A percentile compares a stretch with the other conserved stretches of the same genome.
Conservation (phyloP, 1,140 invertebrate genomes). For the Heliconius eleuchia region DNA sequence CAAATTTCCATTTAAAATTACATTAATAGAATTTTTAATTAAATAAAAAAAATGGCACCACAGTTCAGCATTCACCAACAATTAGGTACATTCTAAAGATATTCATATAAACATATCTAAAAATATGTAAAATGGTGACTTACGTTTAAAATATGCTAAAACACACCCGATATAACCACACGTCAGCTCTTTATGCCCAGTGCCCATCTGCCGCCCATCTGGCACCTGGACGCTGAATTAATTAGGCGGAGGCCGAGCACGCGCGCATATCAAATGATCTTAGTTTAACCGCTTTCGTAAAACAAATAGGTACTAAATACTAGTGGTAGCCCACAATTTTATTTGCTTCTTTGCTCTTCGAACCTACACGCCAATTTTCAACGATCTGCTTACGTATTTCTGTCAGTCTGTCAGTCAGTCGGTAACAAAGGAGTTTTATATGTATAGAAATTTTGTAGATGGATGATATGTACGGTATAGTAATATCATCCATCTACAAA, state of each 20-base stretch:
- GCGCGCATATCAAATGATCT: conserved; percentile 37
- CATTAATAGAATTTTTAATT: too few species aligned
- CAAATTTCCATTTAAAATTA: too few species aligned
- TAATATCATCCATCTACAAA: background rate
- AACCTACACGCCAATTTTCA: too few species aligned
- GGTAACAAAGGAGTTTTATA: background rate
- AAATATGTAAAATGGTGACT: background rate
- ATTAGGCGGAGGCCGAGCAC: conserved; percentile 52
- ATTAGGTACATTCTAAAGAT: too few species aligned
- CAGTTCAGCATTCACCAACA: too few species aligned
- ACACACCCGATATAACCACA: background rate
- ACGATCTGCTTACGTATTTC: too few species aligned
- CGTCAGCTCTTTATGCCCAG: background rate
- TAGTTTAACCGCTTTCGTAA: background rate
- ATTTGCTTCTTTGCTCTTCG: too few species aligned
- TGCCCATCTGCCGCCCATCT: conserved; percentile 56
- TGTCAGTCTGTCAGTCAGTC: too few species aligned
- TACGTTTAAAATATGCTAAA: conserved; percentile 8
- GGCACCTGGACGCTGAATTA: conserved; percentile 68
- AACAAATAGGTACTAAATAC: background rate
- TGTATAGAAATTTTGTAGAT: background rate
- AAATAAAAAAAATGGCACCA: too few species aligned
- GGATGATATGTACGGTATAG: background rate
- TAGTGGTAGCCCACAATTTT: too few species aligned
- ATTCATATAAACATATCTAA: too few species aligned